Evolutionary conservation across 1,140 invertebrate species (phyloP), one percentile per base, ranked within the genome.

Genomic region (Microvelia longipes): DNA sequence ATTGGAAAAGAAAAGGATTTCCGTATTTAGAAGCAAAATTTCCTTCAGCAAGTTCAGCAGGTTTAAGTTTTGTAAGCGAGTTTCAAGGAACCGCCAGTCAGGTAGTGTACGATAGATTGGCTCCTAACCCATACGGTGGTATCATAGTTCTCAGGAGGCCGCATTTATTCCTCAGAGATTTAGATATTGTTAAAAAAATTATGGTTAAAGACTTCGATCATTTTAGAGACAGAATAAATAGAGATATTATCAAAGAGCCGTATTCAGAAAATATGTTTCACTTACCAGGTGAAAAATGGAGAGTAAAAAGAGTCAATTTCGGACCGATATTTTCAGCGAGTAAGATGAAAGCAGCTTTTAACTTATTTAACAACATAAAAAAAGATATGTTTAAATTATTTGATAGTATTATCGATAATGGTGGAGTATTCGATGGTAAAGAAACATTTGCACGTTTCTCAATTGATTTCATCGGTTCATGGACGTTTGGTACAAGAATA

Each of bases 401-500:
- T 5, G 82, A 83, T 74, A 79, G 84, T 28, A 74, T 76, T 0
- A 76, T 78, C 15, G 62, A 71, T 2, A 70, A 77, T 2, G 66
- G 78, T 24, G 30, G 75, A 0, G 73, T n/a, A 2, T 15, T 70
- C 11, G 71, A 72, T n/a, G 28, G 69, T 13, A 82, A 83, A 14
- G 83, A 88, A 15, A 73, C 85, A 0, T 81, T 84, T 61, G 82
- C 82, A 0, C 81, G 83, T 60, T 87, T 83, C 72, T 82, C 85
- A 0, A 86, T 85, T 50, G 87, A 88, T 76, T 81, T 86, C 0
- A 85, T 88, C 25, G 85, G 83, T 0, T 83, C 79, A 24, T 83
- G 85, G 50, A 85, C 83, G 13, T 87, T 87, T 74, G 87, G 86
- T 0, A 79, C 87, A 1, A 81, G 86, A 28, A 83, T 83, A 71